These are phyloP conservation scores for Dicycla oo DNA, from an alignment of 2,888 invertebrate genomes.

Conservation along the genomic window DNA sequence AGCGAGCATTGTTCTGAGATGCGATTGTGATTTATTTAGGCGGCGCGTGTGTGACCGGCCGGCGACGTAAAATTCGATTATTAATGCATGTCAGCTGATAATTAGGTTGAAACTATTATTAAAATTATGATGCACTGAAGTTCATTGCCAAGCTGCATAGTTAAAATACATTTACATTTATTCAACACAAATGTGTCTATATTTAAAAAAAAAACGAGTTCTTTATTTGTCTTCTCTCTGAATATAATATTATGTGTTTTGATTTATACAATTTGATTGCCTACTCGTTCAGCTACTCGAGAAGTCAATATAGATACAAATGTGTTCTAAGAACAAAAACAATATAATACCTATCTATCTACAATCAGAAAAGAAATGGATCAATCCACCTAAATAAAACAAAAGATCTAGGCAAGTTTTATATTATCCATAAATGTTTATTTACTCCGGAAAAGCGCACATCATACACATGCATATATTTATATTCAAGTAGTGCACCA, in stretches of 20 bases:
- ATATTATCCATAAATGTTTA: constrained; percentile 33
- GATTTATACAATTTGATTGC: neutral
- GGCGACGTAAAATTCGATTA: constrained; percentile 68
- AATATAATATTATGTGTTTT: constrained; percentile 18
- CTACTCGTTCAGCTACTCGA: neutral
- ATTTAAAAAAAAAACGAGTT: neutral
- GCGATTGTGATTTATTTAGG: constrained; percentile 83
- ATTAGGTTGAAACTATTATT: constrained; percentile 62
- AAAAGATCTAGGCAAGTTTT: constrained; percentile 3
- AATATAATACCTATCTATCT: too few species aligned
- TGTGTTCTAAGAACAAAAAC: neutral
- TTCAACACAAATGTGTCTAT: neutral
- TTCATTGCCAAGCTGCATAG: constrained; percentile 27
- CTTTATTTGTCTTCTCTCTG: neutral
- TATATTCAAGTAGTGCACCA: constrained; percentile 56
- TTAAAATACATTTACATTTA: constrained; percentile 11
- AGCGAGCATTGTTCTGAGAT: constrained; percentile 84
- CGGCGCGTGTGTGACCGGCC: constrained; percentile 75
- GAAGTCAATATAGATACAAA: constrained; percentile 12
- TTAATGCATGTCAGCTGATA: constrained; percentile 71
- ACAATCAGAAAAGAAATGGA: constrained; percentile 11
- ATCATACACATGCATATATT: constrained; percentile 37
- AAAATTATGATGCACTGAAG: constrained; percentile 30
- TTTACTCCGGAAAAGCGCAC: constrained; percentile 35
- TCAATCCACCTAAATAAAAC: constrained; percentile 14